Conservation (phyloP, 2,888 invertebrate species). For the Malthinus flaveolus region DNA sequence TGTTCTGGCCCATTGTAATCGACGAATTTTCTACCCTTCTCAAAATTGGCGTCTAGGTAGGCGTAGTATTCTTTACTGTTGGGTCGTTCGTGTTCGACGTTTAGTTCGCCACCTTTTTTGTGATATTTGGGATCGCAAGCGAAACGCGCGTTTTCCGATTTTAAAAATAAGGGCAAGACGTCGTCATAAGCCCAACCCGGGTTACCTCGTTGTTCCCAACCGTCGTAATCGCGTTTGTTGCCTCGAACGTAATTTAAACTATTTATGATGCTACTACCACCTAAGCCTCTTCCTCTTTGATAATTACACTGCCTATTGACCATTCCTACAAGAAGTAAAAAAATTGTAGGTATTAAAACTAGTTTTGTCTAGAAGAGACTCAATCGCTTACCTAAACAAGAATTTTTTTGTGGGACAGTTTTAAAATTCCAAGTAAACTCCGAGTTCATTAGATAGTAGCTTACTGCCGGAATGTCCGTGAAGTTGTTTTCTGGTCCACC, state of each 20-base stretch:
- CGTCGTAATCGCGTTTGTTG: slow-evolving; percentile 74
- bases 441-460: background rate
- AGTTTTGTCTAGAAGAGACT: too few relatives aligned
- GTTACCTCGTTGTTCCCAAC: slow-evolving; percentile 76
- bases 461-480: slow-evolving; percentile 10
- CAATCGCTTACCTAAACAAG: slow-evolving; percentile 16
- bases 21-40: background rate
- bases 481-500: slow-evolving; percentile 44
- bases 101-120: background rate
- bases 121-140: slow-evolving; percentile 28
- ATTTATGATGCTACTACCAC: slow-evolving; percentile 79
- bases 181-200: slow-evolving; percentile 74
- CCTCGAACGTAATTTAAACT: slow-evolving; percentile 81
- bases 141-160: slow-evolving; percentile 68
- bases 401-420: slow-evolving; percentile 11
- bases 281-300: slow-evolving; percentile 73
- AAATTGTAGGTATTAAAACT: background rate
- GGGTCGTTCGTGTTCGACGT: slow-evolving; percentile 62
- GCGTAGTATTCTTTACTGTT: background rate
- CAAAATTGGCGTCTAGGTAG: background rate
- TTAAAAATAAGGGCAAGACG: slow-evolving; percentile 72
- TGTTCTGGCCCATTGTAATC: background rate
- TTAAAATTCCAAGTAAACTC: slow-evolving; percentile 15
- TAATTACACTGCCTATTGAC: background rate
- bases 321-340: slow-evolving; percentile 4